Evolutionary conservation across 2,797 vertebrate species (phyloP), one percentile per base, ranked within the genome.

Genomic region (Pangasius mekongensis): DNA sequence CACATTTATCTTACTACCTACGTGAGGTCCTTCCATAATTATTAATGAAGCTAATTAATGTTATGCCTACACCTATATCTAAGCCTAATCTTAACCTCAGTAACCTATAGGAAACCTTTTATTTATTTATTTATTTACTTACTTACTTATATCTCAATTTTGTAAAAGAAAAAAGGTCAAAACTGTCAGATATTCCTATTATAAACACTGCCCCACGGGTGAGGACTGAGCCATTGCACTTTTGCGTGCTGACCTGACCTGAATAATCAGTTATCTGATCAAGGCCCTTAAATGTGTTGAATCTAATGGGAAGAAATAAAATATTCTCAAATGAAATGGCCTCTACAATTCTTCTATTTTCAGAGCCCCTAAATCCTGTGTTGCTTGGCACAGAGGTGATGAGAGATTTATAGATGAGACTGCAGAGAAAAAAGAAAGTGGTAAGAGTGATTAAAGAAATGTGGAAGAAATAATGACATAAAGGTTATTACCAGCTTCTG

Each of bases 311-410:
- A 62, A 43, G 16, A 58, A 58, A 81, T 81, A 10, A 81, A 60
- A 47, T 62, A 83, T 64, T 64, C 27, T 47, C 14, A n/a, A 64
- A 64, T 66, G 3, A 64, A 83, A 64, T 64, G 36, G 24, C 8
- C 39, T 83, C 27, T 47, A 66, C 24, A 83, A 49, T 66, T 64
- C 22, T 83, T 83, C 22, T 13, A 58, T 80, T 83, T 64, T 39
- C 81, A 64, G 13, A 64, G 24, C 30, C 30, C 10, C 30, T 85
- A 56, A 85, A 71, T 54, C 67, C 30, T 71, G 66, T 71, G 66
- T 52, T 85, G 58, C 88, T 85, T 83, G 76, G 92, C 64, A 83
- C 86, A 67, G 30, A 86, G 39, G 22, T 76, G 56, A 54, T 49
- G 36, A 60, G 3, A 81, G 81, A 87, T 60, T 22, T 84, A 85